Percentiles rank a stretch among this genome's conserved stretches.
Evolutionary conservation across 2,888 invertebrate genomes (phyloP).

Genomic region (Antitype chi): DNA sequence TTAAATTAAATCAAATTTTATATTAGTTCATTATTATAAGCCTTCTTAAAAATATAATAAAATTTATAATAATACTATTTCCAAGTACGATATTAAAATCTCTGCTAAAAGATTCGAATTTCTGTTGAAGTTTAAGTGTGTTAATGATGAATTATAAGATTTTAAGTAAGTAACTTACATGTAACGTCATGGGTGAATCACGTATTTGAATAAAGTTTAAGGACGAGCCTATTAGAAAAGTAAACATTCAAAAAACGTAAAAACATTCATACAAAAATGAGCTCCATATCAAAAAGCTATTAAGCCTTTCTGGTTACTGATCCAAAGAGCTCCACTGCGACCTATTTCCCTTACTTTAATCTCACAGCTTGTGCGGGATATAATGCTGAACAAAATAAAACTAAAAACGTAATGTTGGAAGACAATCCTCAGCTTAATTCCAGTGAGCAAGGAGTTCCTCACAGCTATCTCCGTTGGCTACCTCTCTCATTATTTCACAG

Average conservation of each 20-base stretch:
- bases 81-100: not conserved
- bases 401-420: constrained; percentile 50
- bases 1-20: not conserved
- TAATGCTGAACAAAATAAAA: constrained; percentile 51
- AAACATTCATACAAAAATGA: not conserved
- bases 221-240: not conserved
- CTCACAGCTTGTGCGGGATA: constrained; percentile 40
- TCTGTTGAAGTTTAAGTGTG: not conserved
- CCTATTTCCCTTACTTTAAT: constrained; percentile 34
- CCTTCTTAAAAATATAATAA: not conserved
- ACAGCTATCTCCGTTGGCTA: constrained; percentile 56
- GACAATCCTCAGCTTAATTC: constrained; percentile 63
- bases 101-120: not conserved
- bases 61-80: not conserved
- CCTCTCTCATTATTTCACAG: constrained; percentile 58
- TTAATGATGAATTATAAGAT: not conserved
- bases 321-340: constrained; percentile 29
- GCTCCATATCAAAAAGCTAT: constrained; percentile 32
- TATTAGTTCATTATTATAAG: not conserved
- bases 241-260: not conserved
- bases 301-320: constrained; percentile 15
- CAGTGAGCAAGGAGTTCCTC: constrained; percentile 52
- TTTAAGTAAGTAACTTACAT: not conserved
- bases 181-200: not conserved
- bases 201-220: no score